These are phyloP conservation scores for Podarcis muralis DNA, from an alignment of 2,113 vertebrate species.

Conservation along the genomic window DNA sequence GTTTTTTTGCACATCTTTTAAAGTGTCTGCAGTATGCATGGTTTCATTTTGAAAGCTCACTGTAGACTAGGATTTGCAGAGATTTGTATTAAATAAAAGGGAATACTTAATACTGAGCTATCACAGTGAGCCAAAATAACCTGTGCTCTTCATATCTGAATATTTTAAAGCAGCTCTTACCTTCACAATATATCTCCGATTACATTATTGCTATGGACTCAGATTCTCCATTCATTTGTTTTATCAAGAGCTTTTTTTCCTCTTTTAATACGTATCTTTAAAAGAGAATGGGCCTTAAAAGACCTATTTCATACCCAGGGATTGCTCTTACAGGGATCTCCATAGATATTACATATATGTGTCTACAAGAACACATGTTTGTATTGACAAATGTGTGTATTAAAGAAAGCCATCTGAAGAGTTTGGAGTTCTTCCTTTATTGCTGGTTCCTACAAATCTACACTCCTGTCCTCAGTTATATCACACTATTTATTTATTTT, in stretches of 20 bases:
- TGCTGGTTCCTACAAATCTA: neutral
- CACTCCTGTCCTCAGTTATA: neutral
- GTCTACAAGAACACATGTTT: neutral
- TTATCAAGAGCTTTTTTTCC: neutral
- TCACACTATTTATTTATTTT: neutral
- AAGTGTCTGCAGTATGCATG: neutral
- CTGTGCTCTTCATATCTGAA: neutral
- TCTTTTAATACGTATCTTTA: neutral
- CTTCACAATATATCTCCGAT: constrained; percentile 14
- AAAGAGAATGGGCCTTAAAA: neutral
- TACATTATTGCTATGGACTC: neutral
- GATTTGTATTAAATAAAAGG: constrained; percentile 34
- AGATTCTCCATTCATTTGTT: constrained; percentile 26
- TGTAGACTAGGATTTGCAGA: constrained; percentile 25
- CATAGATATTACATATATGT: neutral
- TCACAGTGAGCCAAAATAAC: neutral
- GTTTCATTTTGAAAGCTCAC: constrained; percentile 31
- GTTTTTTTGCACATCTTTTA: constrained; percentile 7
- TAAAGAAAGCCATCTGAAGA: neutral
- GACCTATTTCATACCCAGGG: neutral
- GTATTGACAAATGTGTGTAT: neutral
- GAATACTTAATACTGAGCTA: constrained; percentile 20
- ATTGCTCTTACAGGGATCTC: neutral
- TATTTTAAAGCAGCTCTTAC: constrained; percentile 30
- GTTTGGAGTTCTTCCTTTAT: neutral